A percentile compares a stretch with the other conserved stretches of the same genome.
Evolutionary conservation across 64 coral and sea anemone species (phyloP).

Genomic region (Montipora efflorescens): DNA sequence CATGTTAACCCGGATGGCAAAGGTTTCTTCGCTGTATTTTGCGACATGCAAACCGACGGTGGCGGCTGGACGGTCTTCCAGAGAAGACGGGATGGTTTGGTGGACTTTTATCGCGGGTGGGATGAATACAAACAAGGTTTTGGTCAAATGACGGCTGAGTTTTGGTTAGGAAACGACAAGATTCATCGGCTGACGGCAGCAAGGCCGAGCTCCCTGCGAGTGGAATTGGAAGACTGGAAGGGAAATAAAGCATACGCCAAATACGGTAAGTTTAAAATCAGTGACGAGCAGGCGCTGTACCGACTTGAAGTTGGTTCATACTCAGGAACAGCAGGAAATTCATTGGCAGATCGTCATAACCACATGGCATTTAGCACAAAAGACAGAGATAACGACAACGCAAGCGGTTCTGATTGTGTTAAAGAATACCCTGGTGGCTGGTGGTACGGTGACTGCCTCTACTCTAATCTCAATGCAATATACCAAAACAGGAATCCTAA

Average conservation of each 20-base stretch:
- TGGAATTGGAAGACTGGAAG: not conserved
- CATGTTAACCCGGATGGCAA: constrained; percentile 2
- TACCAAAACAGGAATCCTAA: constrained; percentile 5
- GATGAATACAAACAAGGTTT: not conserved
- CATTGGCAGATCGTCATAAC: constrained; percentile 48
- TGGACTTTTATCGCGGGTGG: not conserved
- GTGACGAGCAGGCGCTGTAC: constrained; percentile 16
- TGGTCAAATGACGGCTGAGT: not conserved
- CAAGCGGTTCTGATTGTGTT: not conserved
- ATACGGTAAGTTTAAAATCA: constrained; percentile 39
- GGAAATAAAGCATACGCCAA: constrained; percentile 2
- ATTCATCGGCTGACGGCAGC: not conserved
- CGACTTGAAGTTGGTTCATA: constrained; percentile 52
- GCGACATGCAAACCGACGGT: not conserved
- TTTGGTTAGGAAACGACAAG: not conserved
- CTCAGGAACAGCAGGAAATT: constrained; percentile 71
- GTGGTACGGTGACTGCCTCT: constrained; percentile 44
- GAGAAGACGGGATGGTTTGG: not conserved
- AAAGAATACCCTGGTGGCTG: constrained; percentile 5
- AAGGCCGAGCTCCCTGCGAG: constrained; percentile 42
- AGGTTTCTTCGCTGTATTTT: constrained; percentile 11
- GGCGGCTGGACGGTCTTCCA: not conserved
- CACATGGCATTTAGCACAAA: constrained; percentile 71
- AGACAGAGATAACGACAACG: constrained; percentile 60
- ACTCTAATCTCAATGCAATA: constrained; percentile 62